These are phyloP conservation scores for Cetonia aurata DNA, from an alignment of 2,888 invertebrate genomes.

Conservation along the genomic window DNA sequence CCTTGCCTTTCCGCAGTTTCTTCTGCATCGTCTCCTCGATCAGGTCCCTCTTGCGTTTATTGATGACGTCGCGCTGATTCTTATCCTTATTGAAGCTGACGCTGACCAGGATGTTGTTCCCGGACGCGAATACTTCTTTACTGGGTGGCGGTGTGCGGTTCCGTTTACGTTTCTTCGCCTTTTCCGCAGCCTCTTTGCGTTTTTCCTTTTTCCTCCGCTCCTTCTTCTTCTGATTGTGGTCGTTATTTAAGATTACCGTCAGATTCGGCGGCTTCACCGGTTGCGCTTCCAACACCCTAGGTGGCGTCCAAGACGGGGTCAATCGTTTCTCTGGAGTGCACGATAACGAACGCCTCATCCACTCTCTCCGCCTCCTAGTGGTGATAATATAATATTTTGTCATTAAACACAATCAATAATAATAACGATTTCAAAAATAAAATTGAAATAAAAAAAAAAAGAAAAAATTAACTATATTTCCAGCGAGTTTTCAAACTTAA, in stretches of 20 bases:
- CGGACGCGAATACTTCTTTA: constrained; percentile 93
- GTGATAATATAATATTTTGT: too few species aligned
- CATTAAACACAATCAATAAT: too few species aligned
- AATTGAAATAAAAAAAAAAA: too few species aligned
- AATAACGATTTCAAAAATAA: too few species aligned
- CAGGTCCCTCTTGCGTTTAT: constrained; percentile 51
- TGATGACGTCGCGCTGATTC: constrained; percentile 42
- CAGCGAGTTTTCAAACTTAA: too few species aligned
- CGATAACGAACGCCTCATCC: constrained; percentile 61
- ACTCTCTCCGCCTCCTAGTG: constrained; percentile 57
- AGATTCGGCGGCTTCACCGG: constrained; percentile 68
- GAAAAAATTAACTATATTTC: too few species aligned
- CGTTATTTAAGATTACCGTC: constrained; percentile 73
- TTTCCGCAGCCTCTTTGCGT: constrained; percentile 58
- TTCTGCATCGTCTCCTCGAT: constrained; percentile 60
- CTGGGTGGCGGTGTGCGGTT: constrained; percentile 75
- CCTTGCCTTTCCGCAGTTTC: constrained; percentile 64
- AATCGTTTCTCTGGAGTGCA: constrained; percentile 65
- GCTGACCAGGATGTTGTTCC: constrained; percentile 92
- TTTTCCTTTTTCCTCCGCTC: constrained; percentile 67
- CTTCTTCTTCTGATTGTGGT: constrained; percentile 69
- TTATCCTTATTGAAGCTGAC: constrained; percentile 87
- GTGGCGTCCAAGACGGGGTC: constrained; percentile 75
- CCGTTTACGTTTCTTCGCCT: constrained; percentile 64
- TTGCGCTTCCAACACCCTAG: constrained; percentile 64